These are phyloP conservation scores for Saguinus imperator DNA, from an alignment of 2,113 vertebrate genomes.

Conservation along the genomic window DNA sequence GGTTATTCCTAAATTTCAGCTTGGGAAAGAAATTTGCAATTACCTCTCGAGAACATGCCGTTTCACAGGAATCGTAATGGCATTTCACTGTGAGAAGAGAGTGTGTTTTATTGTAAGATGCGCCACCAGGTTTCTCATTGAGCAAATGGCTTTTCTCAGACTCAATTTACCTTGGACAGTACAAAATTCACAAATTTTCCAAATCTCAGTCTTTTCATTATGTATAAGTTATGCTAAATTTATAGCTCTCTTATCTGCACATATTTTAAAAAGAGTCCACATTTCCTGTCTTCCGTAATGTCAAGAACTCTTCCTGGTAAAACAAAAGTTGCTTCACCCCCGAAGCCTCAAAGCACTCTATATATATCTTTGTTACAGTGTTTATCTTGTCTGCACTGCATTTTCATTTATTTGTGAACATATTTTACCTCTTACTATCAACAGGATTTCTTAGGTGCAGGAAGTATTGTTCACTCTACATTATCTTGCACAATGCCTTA, in stretches of 20 bases:
- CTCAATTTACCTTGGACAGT: background rate
- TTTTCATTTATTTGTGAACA: rapidly evolving
- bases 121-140: slow-evolving; percentile 10
- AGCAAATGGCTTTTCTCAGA: slow-evolving; percentile 42
- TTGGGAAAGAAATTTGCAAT: slow-evolving; percentile 69
- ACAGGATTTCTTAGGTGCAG: background rate
- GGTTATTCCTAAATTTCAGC: slow-evolving; percentile 67
- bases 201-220: background rate
- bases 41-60: slow-evolving; percentile 54
- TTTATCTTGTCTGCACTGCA: too few relatives aligned
- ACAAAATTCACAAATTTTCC: background rate
- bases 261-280: background rate
- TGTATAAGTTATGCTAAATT: background rate
- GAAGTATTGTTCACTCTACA: rapidly evolving
- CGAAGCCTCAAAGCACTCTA: background rate
- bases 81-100: slow-evolving; percentile 16
- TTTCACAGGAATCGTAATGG: slow-evolving; percentile 28
- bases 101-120: background rate
- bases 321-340: background rate
- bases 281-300: background rate
- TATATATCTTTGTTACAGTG: rapidly evolving
- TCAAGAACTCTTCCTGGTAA: background rate
- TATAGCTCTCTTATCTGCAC: background rate
- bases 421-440: background rate
- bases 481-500: background rate